Conservation (phyloP, 2,888 invertebrate species). For the Pyrrhosoma nymphula region DNA sequence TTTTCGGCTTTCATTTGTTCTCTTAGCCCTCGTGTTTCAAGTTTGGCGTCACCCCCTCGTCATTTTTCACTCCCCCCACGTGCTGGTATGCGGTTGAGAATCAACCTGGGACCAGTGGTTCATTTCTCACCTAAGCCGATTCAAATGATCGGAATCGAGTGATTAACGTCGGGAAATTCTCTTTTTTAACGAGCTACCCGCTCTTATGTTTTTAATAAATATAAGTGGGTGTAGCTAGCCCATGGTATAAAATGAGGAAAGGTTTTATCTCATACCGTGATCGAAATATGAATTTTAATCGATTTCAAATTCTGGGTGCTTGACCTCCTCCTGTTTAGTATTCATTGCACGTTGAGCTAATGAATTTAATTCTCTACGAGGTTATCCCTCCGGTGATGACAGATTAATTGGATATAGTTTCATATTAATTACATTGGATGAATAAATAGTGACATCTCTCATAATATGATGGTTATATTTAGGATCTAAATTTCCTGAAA, state of each 20-base stretch:
- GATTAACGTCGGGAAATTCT: background rate
- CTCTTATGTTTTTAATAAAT: background rate
- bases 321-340: background rate
- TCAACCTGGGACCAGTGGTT: background rate
- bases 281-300: conserved; percentile 32
- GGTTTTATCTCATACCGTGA: background rate
- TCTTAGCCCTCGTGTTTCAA: background rate
- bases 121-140: background rate
- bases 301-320: background rate
- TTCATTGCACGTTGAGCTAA: background rate
- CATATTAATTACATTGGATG: background rate
- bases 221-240: background rate
- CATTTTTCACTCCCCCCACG: background rate
- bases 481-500: background rate
- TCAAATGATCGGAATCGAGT: background rate
- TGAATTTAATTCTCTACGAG: conserved; percentile 15
- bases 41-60: too few species aligned
- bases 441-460: background rate
- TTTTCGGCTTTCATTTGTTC: background rate
- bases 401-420: background rate
- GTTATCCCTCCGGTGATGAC: background rate
- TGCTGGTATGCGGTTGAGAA: background rate
- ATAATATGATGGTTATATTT: background rate
- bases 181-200: background rate
- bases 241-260: background rate